Base-by-base conservation (phyloP, 1,140 invertebrate genomes). In the Musca domestica region DNA sequence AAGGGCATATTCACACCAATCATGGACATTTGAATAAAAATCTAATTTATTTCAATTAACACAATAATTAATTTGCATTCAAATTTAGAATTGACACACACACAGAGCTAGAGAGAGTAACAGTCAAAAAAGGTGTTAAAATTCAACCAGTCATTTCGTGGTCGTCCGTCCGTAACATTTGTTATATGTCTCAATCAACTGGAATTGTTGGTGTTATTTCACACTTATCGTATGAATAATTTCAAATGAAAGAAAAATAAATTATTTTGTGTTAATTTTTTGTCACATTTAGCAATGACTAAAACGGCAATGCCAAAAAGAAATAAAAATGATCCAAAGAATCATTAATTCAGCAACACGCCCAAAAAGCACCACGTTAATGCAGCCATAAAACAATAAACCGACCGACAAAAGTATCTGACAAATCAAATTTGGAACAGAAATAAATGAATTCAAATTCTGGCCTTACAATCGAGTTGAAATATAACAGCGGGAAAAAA, bases 251-350 rank as follows among this genome's bases (percentile, higher is more conserved):
- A 41, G 34, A 41, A 56, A 56, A 56, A 58, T 58, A 58, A 58
- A 58, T 58, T 23, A 58, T 17, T 58, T 58, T 27, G 15, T 58
- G 23, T 58, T 27, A 58, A 58, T 12, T 30, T 58, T 58, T 58
- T 58, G 54, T 58, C 54, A 58, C 12, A 10, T 41, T 41, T 41
- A 41, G 34, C 54, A 51, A 51, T 20, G 20, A 51, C 20, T 20
- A 51, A 19, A 51, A 51, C 41, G 20, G 6, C 48, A 20, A 51
- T 22, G n/a, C 6, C n/a, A 19, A 46, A 12, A 12, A 19, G 17
- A 51, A 51, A 51, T 51, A 20, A 51, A 51, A 51, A 6, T 17
- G 17, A 7, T 51, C 9, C 48, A 19, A 41, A 41, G 34, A 41
- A 22, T 51, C 17, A 51, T 51, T 51, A 51, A 51, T 51, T 19